These are phyloP conservation scores for Peromyscus nudipes DNA, from an alignment of 2,797 vertebrate species.

Conservation along the genomic window DNA sequence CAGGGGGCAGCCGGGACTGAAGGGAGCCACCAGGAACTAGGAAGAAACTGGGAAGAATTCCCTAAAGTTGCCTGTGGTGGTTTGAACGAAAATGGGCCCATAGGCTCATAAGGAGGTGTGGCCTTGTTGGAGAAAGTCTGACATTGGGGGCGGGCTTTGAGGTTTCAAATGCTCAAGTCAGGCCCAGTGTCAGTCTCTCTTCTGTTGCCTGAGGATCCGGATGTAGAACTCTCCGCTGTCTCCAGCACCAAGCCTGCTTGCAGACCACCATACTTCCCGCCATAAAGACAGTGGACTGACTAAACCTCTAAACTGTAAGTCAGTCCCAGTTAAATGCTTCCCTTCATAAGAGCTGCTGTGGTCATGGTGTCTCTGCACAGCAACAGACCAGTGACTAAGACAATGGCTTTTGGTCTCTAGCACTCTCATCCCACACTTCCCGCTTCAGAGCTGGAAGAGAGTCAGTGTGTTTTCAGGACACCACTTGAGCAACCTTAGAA, in stretches of 20 bases:
- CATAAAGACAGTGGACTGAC: not conserved
- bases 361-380: not conserved
- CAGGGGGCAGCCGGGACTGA: not conserved
- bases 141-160: not conserved
- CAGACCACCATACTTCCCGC: too few species aligned
- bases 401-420: not conserved
- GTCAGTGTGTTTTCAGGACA: not conserved
- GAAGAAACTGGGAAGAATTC: not conserved
- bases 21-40: not conserved
- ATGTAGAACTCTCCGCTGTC: not conserved
- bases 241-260: not conserved
- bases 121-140: not conserved
- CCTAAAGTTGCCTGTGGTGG: not conserved
- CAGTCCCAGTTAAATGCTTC: not conserved
- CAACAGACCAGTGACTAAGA: not conserved
- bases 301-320: not conserved
- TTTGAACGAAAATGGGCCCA: not conserved
- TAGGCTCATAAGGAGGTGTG: too few species aligned
- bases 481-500: not conserved
- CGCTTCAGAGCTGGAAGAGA: not conserved
- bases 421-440: not conserved
- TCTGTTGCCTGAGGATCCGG: not conserved
- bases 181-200: not conserved
- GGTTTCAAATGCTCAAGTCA: not conserved
- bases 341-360: not conserved